Conservation (phyloP, 2,797 vertebrate genomes). For the Serranus cabrilla region DNA sequence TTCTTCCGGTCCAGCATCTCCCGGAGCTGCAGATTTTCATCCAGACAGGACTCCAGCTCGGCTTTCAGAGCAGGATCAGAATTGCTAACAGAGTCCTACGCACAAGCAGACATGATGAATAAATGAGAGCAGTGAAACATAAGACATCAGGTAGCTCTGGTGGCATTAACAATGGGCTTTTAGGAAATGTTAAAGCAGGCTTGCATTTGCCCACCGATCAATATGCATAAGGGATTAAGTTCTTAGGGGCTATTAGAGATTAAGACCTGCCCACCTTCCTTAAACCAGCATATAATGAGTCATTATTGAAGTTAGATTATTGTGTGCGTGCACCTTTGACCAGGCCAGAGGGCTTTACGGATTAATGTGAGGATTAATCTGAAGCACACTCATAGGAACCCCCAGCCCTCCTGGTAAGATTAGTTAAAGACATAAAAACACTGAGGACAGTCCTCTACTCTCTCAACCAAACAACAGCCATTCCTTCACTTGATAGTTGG, state of each 20-base stretch:
- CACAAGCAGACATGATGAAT: slow-evolving; percentile 70
- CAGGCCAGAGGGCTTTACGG: slow-evolving; percentile 64
- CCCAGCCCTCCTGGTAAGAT: slow-evolving; percentile 48
- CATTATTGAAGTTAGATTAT: slow-evolving; percentile 67
- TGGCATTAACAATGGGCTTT: slow-evolving; percentile 57
- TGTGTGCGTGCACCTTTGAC: slow-evolving; percentile 65
- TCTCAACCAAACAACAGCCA: not conserved
- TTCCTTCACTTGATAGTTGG: not conserved
- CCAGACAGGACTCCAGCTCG: slow-evolving; percentile 87
- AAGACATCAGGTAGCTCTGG: slow-evolving; percentile 49
- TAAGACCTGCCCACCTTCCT: slow-evolving; percentile 67
- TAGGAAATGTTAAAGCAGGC: slow-evolving; percentile 52
- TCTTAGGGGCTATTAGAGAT: slow-evolving; percentile 73
- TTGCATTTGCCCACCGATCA: slow-evolving; percentile 52
- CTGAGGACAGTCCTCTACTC: slow-evolving; percentile 21
- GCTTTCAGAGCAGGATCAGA: slow-evolving; percentile 82
- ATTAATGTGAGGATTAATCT: slow-evolving; percentile 79
- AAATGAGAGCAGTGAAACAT: slow-evolving; percentile 72
- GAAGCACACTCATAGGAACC: slow-evolving; percentile 58
- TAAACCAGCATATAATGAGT: slow-evolving; percentile 70
- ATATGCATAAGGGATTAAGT: slow-evolving; percentile 72
- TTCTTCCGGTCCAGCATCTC: slow-evolving; percentile 87
- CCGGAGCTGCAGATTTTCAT: slow-evolving; percentile 88
- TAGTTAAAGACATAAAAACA: slow-evolving; percentile 43
- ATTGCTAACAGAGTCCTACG: slow-evolving; percentile 70